phyloP scores from a whole-genome alignment of 2,888 invertebrate genomes.

The Lasioglossum villosulum region DNA sequence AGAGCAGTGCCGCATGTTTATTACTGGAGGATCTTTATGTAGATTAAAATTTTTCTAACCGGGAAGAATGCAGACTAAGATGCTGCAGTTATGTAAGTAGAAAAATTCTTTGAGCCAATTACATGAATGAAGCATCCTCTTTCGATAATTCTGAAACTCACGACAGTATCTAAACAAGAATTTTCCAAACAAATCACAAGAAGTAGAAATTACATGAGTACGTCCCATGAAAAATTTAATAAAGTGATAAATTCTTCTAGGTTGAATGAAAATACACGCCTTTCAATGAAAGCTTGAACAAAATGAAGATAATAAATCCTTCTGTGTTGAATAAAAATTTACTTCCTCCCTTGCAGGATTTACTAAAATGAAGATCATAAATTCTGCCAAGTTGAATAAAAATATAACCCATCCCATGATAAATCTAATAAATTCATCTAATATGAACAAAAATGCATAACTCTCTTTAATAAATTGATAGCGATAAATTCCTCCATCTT shows the following conservation, averaged over 20 bases:
- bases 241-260: not conserved
- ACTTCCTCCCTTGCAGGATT: not conserved
- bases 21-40: not conserved
- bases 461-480: not conserved
- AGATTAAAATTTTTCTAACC: not conserved
- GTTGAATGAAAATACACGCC: not conserved
- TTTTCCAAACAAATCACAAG: not conserved
- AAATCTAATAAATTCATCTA: not conserved
- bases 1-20: not conserved
- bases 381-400: not conserved
- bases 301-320: not conserved
- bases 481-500: not conserved
- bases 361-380: not conserved
- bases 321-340: not conserved
- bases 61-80: rapidly evolving
- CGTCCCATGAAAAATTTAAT: not conserved
- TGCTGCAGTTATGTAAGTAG: not conserved
- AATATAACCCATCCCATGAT: not conserved
- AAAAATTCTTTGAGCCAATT: not conserved
- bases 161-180: not conserved
- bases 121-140: not conserved
- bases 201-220: not conserved
- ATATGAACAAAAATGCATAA: not conserved
- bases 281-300: not conserved
- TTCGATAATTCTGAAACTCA: not conserved